Conservation (phyloP, 1,140 invertebrate genomes). For the Samia ricini region DNA sequence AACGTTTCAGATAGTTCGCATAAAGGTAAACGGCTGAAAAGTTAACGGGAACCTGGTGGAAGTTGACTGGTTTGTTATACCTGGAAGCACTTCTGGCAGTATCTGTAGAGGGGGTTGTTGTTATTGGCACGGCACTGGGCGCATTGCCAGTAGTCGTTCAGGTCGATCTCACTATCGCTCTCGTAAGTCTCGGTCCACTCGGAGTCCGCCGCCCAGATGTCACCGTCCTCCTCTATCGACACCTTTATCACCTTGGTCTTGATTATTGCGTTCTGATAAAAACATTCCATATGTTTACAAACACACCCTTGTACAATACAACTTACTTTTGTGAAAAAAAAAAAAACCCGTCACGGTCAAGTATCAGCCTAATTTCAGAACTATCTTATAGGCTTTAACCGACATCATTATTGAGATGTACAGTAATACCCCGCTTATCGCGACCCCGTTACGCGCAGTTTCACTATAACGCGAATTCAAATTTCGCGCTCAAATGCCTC, state of each 20-base stretch:
- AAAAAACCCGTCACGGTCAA: too few species aligned
- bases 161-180: conserved; percentile 77
- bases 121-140: conserved; percentile 79
- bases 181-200: conserved; percentile 72
- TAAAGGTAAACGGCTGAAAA: too few species aligned
- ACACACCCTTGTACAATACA: background rate
- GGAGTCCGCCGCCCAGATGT: conserved; percentile 74
- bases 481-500: too few species aligned
- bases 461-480: too few species aligned
- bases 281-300: background rate
- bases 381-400: too few species aligned
- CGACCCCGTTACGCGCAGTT: too few species aligned
- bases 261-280: conserved; percentile 65
- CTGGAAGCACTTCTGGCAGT: conserved; percentile 84
- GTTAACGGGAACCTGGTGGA: too few species aligned
- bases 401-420: too few species aligned
- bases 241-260: conserved; percentile 58
- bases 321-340: too few species aligned
- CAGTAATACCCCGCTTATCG: too few species aligned
- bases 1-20: too few species aligned
- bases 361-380: background rate
- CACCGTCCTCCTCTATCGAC: conserved; percentile 53
- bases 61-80: conserved; percentile 51
- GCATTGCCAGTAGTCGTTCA: conserved; percentile 81
- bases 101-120: conserved; percentile 81